These are phyloP conservation scores for Ochlodes sylvanus DNA, from an alignment of 2,888 invertebrate genomes.

Conservation along the genomic window DNA sequence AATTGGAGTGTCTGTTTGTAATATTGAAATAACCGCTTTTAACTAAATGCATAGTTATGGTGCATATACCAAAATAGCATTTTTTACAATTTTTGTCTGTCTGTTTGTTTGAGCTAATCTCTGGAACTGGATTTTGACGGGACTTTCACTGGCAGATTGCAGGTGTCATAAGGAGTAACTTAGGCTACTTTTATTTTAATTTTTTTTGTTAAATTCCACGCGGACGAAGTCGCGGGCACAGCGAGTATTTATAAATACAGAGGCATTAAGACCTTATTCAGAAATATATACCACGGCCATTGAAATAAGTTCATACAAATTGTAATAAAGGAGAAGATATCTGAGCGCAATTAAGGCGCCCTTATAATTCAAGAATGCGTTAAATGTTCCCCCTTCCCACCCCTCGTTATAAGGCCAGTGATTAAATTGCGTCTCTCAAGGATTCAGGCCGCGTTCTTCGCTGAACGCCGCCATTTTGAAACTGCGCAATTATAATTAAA, in stretches of 20 bases:
- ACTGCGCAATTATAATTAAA: constrained; percentile 79
- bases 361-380: constrained; percentile 77
- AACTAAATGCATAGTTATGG: too few species aligned
- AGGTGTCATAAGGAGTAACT: too few species aligned
- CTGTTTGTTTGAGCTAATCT: too few species aligned
- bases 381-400: constrained; percentile 64
- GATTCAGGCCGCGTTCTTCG: constrained; percentile 63
- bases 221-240: too few species aligned
- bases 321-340: constrained; percentile 75
- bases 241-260: neutral
- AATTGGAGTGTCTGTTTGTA: too few species aligned
- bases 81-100: too few species aligned
- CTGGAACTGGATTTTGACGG: too few species aligned
- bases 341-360: constrained; percentile 70
- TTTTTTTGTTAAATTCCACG: too few species aligned
- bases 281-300: constrained; percentile 39
- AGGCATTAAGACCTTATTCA: constrained; percentile 6
- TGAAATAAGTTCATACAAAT: constrained; percentile 61
- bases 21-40: too few species aligned
- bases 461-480: constrained; percentile 64
- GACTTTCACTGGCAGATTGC: too few species aligned
- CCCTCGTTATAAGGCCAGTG: constrained; percentile 73
- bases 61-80: too few species aligned
- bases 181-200: too few species aligned
- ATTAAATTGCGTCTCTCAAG: constrained; percentile 78